phyloP scores from a whole-genome alignment of 1,140 invertebrate species.

The Megalonaias nervosa region DNA sequence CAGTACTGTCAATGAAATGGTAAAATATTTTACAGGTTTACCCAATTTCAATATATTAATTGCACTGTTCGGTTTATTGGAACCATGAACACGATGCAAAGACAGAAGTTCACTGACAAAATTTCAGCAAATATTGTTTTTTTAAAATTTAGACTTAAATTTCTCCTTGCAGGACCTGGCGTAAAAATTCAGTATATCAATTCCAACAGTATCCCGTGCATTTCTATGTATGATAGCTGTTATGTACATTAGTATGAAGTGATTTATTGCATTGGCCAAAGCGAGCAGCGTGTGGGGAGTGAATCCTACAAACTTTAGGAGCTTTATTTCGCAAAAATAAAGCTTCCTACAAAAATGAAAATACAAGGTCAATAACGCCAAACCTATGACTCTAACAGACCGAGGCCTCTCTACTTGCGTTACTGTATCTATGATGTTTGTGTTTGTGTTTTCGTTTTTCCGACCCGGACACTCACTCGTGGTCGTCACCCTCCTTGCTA shows the following conservation, averaged over 20 bases:
- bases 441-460: too few species aligned
- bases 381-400: too few species aligned
- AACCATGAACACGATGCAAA: background rate
- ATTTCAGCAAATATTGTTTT: slow-evolving; percentile 7
- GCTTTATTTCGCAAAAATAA: too few species aligned
- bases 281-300: background rate
- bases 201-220: slow-evolving; percentile 4
- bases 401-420: too few species aligned
- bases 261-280: slow-evolving; percentile 26
- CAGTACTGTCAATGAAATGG: slow-evolving; percentile 2
- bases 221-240: slow-evolving; percentile 2
- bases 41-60: background rate
- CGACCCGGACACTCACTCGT: too few species aligned
- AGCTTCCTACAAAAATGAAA: too few species aligned
- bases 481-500: too few species aligned
- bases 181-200: slow-evolving; percentile 15
- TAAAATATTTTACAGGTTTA: slow-evolving; percentile 15
- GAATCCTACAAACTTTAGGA: too few species aligned
- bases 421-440: too few species aligned
- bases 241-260: slow-evolving; percentile 1
- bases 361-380: too few species aligned
- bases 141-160: slow-evolving; percentile 21
- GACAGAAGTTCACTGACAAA: background rate
- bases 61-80: too few species aligned
- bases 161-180: slow-evolving; percentile 10